Conservation (phyloP, 1,140 invertebrate species). For the Macrocentrus cingulum region DNA sequence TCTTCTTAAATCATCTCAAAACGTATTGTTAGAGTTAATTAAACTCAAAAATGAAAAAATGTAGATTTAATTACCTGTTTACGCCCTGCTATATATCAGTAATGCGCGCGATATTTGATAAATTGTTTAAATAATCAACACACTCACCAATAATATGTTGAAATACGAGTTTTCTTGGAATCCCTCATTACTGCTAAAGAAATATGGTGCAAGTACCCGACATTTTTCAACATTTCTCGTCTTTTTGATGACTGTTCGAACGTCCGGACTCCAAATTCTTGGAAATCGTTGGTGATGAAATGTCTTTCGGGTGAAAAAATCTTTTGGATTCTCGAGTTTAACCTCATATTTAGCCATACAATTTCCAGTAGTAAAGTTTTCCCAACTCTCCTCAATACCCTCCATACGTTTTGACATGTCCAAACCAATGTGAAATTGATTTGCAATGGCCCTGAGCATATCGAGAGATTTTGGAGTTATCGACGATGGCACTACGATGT, state of each 20-base stretch:
- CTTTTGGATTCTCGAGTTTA: neutral
- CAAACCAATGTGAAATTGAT: constrained; percentile 20
- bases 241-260: constrained; percentile 1
- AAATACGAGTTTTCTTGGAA: constrained; percentile 2
- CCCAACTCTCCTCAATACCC: constrained; percentile 7
- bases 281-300: neutral
- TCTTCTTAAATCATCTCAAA: too few relatives aligned
- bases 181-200: constrained; percentile 14
- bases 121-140: constrained; percentile 2
- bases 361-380: constrained; percentile 21
- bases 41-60: too few relatives aligned
- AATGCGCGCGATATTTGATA: too few relatives aligned
- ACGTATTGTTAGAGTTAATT: too few relatives aligned
- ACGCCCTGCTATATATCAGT: too few relatives aligned
- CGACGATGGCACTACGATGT: constrained; percentile 9
- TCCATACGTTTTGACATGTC: constrained; percentile 1
- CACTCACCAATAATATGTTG: constrained; percentile 11
- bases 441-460: constrained; percentile 4
- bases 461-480: constrained; percentile 12
- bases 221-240: constrained; percentile 15
- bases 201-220: constrained; percentile 11
- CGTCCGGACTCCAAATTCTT: constrained; percentile 6
- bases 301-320: neutral
- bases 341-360: constrained; percentile 13
- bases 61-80: too few relatives aligned